These are phyloP conservation scores for Drosophila ogumai DNA, from an alignment of 1,140 invertebrate genomes.

Conservation along the genomic window DNA sequence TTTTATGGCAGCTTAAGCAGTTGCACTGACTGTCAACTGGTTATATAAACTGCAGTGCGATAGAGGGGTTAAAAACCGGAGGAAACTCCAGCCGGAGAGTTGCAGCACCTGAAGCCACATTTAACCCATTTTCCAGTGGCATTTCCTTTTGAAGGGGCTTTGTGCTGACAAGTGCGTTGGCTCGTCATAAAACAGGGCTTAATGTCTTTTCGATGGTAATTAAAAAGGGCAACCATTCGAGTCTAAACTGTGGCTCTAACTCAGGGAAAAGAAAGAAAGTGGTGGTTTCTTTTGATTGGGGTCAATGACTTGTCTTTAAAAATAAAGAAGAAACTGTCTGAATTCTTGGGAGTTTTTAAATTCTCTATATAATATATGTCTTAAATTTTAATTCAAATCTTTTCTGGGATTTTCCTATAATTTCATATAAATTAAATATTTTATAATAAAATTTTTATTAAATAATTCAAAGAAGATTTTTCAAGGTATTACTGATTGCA, in stretches of 20 bases:
- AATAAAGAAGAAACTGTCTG: no score
- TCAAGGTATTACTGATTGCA: no score
- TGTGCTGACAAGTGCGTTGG: conserved; percentile 22
- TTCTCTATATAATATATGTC: no score
- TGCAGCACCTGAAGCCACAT: conserved; percentile 55
- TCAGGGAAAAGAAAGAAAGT: conserved; percentile 8
- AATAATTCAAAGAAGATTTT: no score
- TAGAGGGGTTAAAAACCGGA: background rate
- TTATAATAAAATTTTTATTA: no score
- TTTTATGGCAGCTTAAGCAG: conserved; percentile 44
- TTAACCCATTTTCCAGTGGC: conserved; percentile 58
- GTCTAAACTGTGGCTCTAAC: conserved; percentile 13
- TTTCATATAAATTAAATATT: no score
- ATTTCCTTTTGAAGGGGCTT: conserved; percentile 45
- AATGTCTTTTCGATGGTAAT: conserved; percentile 70
- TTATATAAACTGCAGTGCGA: conserved; percentile 29
- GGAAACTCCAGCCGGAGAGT: conserved; percentile 24
- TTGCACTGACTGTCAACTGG: conserved; percentile 40
- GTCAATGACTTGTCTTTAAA: conserved; percentile 28
- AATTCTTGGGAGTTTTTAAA: no score
- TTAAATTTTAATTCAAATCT: background rate
- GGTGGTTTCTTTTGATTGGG: conserved; percentile 19
- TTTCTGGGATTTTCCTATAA: background rate
- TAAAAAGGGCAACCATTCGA: conserved; percentile 46
- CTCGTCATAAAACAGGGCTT: conserved; percentile 44